Evolutionary conservation across 1,140 invertebrate species (phyloP).

Genomic region (Ephestia elutella): DNA sequence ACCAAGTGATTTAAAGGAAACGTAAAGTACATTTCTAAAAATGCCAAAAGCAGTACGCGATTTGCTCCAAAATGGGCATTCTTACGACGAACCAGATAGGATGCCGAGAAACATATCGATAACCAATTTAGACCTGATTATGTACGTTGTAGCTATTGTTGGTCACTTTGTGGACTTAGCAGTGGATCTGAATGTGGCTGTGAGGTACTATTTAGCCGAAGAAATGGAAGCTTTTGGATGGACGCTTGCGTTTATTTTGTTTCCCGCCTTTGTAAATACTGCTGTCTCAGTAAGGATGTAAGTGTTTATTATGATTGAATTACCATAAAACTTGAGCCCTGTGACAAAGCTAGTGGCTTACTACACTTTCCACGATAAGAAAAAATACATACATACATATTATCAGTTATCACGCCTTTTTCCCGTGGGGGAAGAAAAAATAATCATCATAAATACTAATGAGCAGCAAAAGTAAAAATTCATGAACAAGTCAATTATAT

Average conservation of each 20-base stretch:
- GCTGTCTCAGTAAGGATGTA: conserved; percentile 79
- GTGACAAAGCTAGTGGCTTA: too few species aligned
- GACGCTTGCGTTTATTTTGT: conserved; percentile 77
- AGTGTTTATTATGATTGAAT: conserved; percentile 34
- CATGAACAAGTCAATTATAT: too few species aligned
- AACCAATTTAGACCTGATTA: conserved; percentile 54
- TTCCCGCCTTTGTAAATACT: conserved; percentile 79
- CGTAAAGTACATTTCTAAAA: conserved; percentile 13
- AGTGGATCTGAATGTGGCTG: conserved; percentile 79
- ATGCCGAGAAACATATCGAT: conserved; percentile 60
- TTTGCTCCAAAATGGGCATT: conserved; percentile 46
- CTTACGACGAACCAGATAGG: conserved; percentile 60
- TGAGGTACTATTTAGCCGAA: conserved; percentile 70
- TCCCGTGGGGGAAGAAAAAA: too few species aligned
- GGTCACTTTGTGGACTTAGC: conserved; percentile 79
- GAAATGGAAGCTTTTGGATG: conserved; percentile 75
- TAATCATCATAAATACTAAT: too few species aligned
- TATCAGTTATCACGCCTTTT: too few species aligned
- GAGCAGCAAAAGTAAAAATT: too few species aligned
- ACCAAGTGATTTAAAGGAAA: too few species aligned
- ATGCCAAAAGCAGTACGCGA: conserved; percentile 49
- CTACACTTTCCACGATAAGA: too few species aligned
- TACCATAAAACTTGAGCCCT: too few species aligned
- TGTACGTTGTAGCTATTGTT: conserved; percentile 74
- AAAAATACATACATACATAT: too few species aligned